Evolutionary conservation across 2,888 invertebrate genomes (phyloP).

Genomic region (Clitarchus hookeri): DNA sequence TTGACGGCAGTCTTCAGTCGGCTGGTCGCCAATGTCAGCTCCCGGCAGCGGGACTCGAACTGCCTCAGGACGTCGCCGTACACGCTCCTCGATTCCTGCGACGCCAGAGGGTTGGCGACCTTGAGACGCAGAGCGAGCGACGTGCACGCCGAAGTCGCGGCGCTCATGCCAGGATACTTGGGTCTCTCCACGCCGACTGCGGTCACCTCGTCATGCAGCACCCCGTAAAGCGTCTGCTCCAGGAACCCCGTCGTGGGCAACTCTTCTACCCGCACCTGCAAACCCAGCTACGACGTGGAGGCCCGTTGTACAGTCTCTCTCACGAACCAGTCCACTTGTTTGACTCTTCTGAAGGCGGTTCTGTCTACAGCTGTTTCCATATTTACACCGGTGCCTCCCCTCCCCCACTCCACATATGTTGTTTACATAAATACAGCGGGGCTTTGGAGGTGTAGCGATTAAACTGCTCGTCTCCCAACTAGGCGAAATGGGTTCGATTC

Average conservation of each 20-base stretch:
- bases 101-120: not conserved
- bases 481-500: too few relatives aligned
- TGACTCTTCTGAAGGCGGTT: too few relatives aligned
- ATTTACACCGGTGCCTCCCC: too few relatives aligned
- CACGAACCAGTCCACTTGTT: too few relatives aligned
- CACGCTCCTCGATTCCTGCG: not conserved
- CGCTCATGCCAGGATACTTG: not conserved
- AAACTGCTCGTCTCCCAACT: too few relatives aligned
- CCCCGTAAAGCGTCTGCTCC: slow-evolving; percentile 6
- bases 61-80: not conserved
- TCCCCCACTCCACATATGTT: too few relatives aligned
- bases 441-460: too few relatives aligned
- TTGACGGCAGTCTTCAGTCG: not conserved
- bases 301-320: too few relatives aligned
- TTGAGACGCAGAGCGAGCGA: not conserved
- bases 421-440: too few relatives aligned
- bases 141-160: not conserved
- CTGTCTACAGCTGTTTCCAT: too few relatives aligned
- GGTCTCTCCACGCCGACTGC: not conserved
- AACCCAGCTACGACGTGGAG: too few relatives aligned
- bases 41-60: not conserved
- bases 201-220: not conserved
- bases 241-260: not conserved
- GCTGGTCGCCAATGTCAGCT: not conserved
- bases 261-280: not conserved